Conservation (phyloP, 2,113 vertebrate species). For the Cricetomys ansorgei region DNA sequence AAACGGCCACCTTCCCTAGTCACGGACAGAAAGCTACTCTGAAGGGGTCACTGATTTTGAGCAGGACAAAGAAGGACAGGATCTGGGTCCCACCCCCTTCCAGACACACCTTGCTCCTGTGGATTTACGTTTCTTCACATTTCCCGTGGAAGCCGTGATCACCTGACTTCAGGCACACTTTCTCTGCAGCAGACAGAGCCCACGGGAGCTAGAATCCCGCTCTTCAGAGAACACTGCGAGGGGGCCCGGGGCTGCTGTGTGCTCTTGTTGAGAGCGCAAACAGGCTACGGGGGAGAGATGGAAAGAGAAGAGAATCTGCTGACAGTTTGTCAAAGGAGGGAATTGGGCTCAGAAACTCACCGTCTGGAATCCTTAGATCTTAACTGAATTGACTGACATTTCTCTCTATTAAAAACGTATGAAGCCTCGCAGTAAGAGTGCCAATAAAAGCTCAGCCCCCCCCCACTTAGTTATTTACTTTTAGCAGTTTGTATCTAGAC, state of each 20-base stretch:
- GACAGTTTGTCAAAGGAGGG: neutral
- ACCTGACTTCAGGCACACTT: neutral
- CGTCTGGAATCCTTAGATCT: slow-evolving; percentile 2
- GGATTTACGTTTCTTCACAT: neutral
- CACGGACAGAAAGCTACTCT: neutral
- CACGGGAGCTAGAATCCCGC: neutral
- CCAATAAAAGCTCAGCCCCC: slow-evolving; percentile 2
- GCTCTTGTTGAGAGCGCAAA: neutral
- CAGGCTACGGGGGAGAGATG: neutral
- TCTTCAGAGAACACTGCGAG: neutral
- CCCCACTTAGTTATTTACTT: neutral
- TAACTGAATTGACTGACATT: slow-evolving; percentile 38
- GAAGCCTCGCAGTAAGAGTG: neutral
- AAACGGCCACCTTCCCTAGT: neutral
- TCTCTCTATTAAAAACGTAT: slow-evolving; percentile 66
- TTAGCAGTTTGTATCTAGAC: slow-evolving; percentile 8
- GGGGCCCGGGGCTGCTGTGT: neutral
- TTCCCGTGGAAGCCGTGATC: neutral
- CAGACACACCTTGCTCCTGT: neutral
- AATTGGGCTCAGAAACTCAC: neutral
- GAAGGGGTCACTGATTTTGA: neutral
- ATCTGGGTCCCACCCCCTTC: neutral
- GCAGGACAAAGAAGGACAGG: neutral
- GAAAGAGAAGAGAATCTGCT: neutral
- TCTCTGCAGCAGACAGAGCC: neutral